phyloP scores from a whole-genome alignment of 2,113 vertebrate genomes.

The Xyliphius kryptos region DNA sequence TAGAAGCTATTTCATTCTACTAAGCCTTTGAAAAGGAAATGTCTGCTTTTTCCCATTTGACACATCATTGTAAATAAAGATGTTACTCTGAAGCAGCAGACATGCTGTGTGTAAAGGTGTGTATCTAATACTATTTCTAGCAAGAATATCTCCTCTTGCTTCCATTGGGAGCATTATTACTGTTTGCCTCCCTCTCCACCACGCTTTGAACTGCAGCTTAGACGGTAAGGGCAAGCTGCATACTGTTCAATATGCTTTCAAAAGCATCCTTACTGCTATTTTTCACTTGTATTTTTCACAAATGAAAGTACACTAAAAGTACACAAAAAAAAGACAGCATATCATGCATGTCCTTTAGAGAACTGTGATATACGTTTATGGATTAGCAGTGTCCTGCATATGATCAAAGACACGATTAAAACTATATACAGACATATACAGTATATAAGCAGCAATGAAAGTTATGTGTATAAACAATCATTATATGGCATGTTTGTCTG shows the following conservation, averaged over 20 bases:
- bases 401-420: no score
- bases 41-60: constrained; percentile 6
- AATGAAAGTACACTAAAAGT: no score
- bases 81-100: constrained; percentile 2
- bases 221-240: constrained; percentile 23
- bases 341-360: no score
- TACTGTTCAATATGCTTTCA: constrained; percentile 25
- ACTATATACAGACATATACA: no score
- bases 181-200: background rate
- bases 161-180: constrained; percentile 12
- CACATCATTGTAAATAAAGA: constrained; percentile 8
- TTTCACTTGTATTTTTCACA: no score
- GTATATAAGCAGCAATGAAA: no score
- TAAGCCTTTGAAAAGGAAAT: background rate
- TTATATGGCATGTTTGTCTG: no score
- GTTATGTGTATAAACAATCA: no score
- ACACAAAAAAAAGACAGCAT: no score
- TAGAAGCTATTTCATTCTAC: background rate
- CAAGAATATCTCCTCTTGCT: background rate
- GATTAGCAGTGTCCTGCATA: no score
- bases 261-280: no score
- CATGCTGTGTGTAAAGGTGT: constrained; percentile 6
- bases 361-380: no score
- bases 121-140: constrained; percentile 20
- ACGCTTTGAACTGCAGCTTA: background rate